Percentiles rank a stretch among this genome's conserved stretches.
Conservation (phyloP, 2,888 invertebrate species). For the Andrena praecox region DNA sequence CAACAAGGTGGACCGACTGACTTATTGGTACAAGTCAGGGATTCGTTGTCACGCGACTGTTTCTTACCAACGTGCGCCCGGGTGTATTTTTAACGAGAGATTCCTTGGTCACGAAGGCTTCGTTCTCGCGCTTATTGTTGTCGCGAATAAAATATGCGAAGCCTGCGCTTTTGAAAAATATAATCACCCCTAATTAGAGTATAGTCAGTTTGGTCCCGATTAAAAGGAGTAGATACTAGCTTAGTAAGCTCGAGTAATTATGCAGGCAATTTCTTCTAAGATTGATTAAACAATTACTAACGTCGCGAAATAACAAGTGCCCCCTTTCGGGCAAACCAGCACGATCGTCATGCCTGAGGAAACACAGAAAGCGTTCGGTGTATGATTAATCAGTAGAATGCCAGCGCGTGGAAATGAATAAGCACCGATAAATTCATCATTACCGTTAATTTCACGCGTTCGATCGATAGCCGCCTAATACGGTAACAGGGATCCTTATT, state of each 20-base stretch:
- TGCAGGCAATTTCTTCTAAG: neutral
- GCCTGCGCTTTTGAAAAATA: too few species aligned
- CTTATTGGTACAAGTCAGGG: constrained; percentile 42
- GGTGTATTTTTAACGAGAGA: neutral
- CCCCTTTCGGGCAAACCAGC: neutral
- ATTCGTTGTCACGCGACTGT: constrained; percentile 51
- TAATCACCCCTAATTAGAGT: too few species aligned
- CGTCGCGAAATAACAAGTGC: neutral
- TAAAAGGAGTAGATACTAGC: neutral
- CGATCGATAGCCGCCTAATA: neutral
- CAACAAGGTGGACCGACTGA: constrained; percentile 34
- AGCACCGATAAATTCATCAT: constrained; percentile 29
- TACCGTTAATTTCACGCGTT: constrained; percentile 36
- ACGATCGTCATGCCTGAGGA: neutral
- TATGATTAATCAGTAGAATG: constrained; percentile 12
- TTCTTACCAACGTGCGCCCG: neutral
- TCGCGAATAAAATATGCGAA: too few species aligned
- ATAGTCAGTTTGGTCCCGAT: too few species aligned
- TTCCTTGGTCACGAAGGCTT: too few species aligned
- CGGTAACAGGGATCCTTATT: constrained; percentile 13
- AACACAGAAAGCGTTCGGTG: neutral
- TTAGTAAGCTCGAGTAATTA: neutral
- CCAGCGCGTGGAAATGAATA: constrained; percentile 31
- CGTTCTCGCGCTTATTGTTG: too few species aligned
- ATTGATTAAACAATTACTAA: neutral